Evolutionary conservation across 2,113 vertebrate genomes (phyloP).

Genomic region (Tupaia chinensis): DNA sequence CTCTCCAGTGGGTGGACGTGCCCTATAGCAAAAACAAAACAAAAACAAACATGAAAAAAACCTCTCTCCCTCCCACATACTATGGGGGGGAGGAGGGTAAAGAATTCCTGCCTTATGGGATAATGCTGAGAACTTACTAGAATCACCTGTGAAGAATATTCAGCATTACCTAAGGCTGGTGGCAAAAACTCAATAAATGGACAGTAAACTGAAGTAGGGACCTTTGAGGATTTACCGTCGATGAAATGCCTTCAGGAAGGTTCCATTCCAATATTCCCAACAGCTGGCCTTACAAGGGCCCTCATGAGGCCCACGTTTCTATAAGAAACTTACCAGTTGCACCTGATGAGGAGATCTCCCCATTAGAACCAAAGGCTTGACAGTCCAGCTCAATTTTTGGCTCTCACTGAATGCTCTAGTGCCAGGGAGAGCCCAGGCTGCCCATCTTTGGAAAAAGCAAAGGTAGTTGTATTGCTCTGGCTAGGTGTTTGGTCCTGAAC

Average conservation of each 20-base stretch:
- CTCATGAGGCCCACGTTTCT: not conserved
- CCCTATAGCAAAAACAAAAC: too few species aligned
- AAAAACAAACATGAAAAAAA: too few species aligned
- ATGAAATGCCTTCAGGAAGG: not conserved
- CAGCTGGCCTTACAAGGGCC: not conserved
- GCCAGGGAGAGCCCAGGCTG: not conserved
- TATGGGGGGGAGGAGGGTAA: too few species aligned
- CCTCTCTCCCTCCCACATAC: too few species aligned
- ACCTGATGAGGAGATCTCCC: not conserved
- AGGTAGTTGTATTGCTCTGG: not conserved
- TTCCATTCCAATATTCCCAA: not conserved
- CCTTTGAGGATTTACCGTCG: not conserved
- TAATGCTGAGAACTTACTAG: not conserved
- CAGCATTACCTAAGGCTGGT: not conserved
- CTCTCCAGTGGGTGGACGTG: too few species aligned
- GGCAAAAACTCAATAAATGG: not conserved
- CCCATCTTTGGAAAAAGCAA: not conserved
- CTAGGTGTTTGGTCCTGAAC: not conserved
- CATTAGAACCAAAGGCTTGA: not conserved
- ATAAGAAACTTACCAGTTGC: too few species aligned
- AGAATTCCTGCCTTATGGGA: not conserved
- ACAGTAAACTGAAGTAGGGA: not conserved
- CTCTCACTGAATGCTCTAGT: not conserved
- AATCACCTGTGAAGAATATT: accelerated
- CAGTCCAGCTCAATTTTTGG: not conserved